Conservation (phyloP, 1,140 invertebrate genomes). For the Pachypeltis micranthus region DNA sequence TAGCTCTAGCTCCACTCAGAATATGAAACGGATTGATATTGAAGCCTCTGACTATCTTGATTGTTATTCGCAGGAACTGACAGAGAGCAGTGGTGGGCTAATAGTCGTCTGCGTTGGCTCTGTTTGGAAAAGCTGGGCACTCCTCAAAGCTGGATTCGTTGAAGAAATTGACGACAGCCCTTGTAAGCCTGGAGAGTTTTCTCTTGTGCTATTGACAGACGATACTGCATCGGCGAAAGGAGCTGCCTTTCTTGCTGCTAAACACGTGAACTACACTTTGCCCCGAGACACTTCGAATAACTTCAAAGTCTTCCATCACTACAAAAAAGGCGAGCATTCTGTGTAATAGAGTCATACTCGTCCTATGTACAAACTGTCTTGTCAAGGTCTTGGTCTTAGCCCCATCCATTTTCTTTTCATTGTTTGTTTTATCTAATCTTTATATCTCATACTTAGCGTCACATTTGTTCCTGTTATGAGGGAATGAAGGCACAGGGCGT, state of each 20-base stretch:
- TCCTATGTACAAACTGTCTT: too few relatives aligned
- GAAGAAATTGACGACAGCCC: constrained; percentile 38
- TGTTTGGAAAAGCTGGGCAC: constrained; percentile 87
- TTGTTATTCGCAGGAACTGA: constrained; percentile 35
- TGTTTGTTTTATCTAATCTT: too few relatives aligned
- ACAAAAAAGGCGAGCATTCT: too few relatives aligned
- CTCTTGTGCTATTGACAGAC: constrained; percentile 48
- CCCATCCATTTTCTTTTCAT: too few relatives aligned
- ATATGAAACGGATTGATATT: too few relatives aligned
- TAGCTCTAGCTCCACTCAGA: too few relatives aligned
- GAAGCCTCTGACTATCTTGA: too few relatives aligned
- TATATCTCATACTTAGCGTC: too few relatives aligned
- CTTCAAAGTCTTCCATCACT: constrained; percentile 40
- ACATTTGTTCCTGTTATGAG: too few relatives aligned
- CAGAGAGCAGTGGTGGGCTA: constrained; percentile 47
- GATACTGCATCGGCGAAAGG: constrained; percentile 49
- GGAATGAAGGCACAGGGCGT: too few relatives aligned
- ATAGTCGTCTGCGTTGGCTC: constrained; percentile 87
- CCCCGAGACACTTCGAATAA: constrained; percentile 43
- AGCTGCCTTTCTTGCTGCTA: constrained; percentile 60
- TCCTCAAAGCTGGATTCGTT: constrained; percentile 58
- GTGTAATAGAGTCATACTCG: too few relatives aligned
- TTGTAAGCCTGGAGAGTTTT: constrained; percentile 39
- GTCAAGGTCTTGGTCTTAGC: too few relatives aligned
- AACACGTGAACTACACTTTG: constrained; percentile 39